phyloP scores from a whole-genome alignment of 2,888 invertebrate genomes.

The Temnothorax ravouxi region DNA sequence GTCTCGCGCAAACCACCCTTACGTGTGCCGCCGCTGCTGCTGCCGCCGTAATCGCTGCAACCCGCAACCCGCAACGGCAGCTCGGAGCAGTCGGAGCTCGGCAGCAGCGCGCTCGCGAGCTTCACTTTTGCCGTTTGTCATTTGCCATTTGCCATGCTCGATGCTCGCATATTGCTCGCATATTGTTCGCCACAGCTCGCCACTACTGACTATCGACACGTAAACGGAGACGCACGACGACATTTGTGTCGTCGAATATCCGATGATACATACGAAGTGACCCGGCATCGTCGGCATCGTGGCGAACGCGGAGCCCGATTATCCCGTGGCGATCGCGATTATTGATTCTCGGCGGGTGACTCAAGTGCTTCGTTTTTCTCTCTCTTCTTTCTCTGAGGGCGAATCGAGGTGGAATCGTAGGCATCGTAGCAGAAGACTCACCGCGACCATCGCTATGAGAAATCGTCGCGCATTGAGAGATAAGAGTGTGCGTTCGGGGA shows the following conservation, averaged over 20 bases:
- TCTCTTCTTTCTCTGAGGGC: neutral
- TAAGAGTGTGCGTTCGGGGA: too few relatives aligned
- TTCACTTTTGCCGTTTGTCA: too few relatives aligned
- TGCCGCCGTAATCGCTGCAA: conserved; percentile 6
- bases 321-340: conserved; percentile 32
- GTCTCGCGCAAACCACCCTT: conserved; percentile 83
- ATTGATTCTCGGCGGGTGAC: conserved; percentile 51
- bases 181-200: too few relatives aligned
- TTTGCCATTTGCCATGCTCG: too few relatives aligned
- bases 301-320: conserved; percentile 10
- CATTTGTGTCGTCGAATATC: too few relatives aligned
- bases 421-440: too few relatives aligned
- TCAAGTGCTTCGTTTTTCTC: neutral
- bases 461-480: neutral
- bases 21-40: conserved; percentile 71
- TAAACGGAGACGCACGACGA: too few relatives aligned
- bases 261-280: too few relatives aligned
- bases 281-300: neutral
- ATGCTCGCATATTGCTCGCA: too few relatives aligned
- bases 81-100: conserved; percentile 31
- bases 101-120: too few relatives aligned
- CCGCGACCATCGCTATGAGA: neutral
- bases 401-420: neutral
- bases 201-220: too few relatives aligned
- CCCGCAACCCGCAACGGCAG: conserved; percentile 53